A percentile compares a stretch with the other conserved stretches of the same genome.
phyloP scores from a whole-genome alignment of 1,140 invertebrate genomes.

The Procambarus clarkii region DNA sequence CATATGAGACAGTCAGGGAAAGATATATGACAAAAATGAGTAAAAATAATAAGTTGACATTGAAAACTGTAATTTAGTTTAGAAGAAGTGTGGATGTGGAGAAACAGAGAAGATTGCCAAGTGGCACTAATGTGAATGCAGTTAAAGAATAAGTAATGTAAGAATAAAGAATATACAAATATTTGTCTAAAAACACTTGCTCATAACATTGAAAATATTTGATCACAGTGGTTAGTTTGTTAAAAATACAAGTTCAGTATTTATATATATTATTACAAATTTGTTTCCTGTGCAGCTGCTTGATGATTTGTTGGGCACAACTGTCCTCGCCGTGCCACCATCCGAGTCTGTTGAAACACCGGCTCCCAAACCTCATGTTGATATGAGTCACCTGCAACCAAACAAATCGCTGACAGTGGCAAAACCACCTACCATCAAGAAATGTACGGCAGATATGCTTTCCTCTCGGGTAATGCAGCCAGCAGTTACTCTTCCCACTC shows the following conservation, averaged over 20 bases:
- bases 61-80: no score
- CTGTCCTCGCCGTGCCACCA: background rate
- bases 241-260: background rate
- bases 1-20: no score
- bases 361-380: background rate
- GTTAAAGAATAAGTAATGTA: no score
- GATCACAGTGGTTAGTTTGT: no score
- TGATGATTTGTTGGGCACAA: constrained; percentile 24
- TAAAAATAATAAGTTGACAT: no score
- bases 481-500: background rate
- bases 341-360: background rate
- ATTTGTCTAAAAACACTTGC: no score
- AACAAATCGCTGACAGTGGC: background rate
- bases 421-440: background rate
- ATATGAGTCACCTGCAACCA: background rate
- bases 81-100: no score
- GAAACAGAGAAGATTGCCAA: no score
- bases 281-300: background rate
- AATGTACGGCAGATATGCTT: background rate
- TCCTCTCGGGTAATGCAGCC: background rate
- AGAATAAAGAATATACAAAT: no score
- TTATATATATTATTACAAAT: background rate
- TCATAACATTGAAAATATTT: no score
- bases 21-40: no score
- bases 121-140: no score